phyloP scores from a whole-genome alignment of 2,888 invertebrate species.

The Ennomos fuscantarius region DNA sequence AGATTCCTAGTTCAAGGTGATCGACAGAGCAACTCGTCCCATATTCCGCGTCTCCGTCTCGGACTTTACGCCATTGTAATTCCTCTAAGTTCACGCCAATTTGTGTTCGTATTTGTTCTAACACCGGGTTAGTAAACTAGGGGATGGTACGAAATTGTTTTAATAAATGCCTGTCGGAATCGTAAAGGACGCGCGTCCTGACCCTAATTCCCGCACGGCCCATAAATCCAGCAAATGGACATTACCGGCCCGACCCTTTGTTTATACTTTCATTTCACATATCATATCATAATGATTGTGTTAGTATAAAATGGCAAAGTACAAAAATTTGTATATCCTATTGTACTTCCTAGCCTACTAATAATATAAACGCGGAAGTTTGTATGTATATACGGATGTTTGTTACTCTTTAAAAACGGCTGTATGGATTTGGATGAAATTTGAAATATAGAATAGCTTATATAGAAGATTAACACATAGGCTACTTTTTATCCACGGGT shows the following conservation, averaged over 20 bases:
- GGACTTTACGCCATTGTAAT: slow-evolving; percentile 1
- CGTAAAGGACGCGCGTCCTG: slow-evolving; percentile 67
- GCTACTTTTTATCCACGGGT: too few species aligned
- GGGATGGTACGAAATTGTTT: slow-evolving; percentile 39
- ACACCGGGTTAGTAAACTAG: slow-evolving; percentile 7
- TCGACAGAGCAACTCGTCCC: slow-evolving; percentile 8
- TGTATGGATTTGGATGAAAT: too few species aligned
- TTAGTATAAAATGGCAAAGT: slow-evolving; percentile 3
- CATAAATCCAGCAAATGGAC: slow-evolving; percentile 71
- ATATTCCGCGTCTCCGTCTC: slow-evolving; percentile 2
- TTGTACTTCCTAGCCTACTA: too few species aligned
- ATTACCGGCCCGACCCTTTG: slow-evolving; percentile 63
- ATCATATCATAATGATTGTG: slow-evolving; percentile 40
- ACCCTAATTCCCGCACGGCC: slow-evolving; percentile 67
- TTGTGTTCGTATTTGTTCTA: slow-evolving; percentile 12
- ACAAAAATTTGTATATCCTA: too few species aligned
- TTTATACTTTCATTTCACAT: slow-evolving; percentile 57
- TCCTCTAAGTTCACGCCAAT: background rate
- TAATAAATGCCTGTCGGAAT: slow-evolving; percentile 54
- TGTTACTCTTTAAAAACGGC: too few species aligned
- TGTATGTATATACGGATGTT: too few species aligned
- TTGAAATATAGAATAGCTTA: too few species aligned
- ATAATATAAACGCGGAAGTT: too few species aligned
- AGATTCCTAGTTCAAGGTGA: slow-evolving; percentile 17
- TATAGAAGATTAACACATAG: too few species aligned